Evolutionary conservation across 2,888 invertebrate genomes (phyloP), one percentile per base, ranked within the genome.

Genomic region (Mallateleia sp.): DNA sequence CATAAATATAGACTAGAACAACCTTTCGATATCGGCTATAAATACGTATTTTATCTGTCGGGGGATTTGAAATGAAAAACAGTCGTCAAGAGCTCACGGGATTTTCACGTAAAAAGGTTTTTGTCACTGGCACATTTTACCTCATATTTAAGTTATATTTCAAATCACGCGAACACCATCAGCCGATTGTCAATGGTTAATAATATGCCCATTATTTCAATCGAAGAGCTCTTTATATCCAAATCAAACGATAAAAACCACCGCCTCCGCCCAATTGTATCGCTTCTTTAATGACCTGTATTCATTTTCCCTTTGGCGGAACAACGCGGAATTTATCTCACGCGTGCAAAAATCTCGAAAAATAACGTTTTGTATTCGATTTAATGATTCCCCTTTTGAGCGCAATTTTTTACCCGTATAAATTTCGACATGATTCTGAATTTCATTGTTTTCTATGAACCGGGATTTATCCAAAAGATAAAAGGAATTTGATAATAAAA

Each of bases 61-160:
- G 79, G 91, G 93, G 92, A 92, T 93, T 93, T 91, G 80, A 91
- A 92, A 93, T 94, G 92, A 94, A 93, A 93, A 94, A 94, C 93
- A 94, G 93, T 93, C 91, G 93, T 93, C 93, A 93, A 92, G 91
- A 92, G 92, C 93, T 92, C 93, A 86, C 89, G 92, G 93, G 93
- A 93, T 94, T 93, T n/a, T 93, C 88, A 82, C 81, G 88, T 90
- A 89, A 93, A 93, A 92, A 91, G 89, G 89, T 89, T 91, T 89
- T 88, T 72, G 84, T 67, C 67, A 74, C 72, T 72, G 38, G 28
- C 42, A 45, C 72, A 34, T 84, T 84, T 74, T 38, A 22, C 28
- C 56, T 84, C 74, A 84, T 74, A 60, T 84, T 74, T 67, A 66
- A 74, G 54, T 84, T 52, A 56, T 34, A 60, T 67, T 56, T 67